These are phyloP conservation scores for Magallana angulata DNA, from an alignment of 1,140 invertebrate species.

Conservation along the genomic window DNA sequence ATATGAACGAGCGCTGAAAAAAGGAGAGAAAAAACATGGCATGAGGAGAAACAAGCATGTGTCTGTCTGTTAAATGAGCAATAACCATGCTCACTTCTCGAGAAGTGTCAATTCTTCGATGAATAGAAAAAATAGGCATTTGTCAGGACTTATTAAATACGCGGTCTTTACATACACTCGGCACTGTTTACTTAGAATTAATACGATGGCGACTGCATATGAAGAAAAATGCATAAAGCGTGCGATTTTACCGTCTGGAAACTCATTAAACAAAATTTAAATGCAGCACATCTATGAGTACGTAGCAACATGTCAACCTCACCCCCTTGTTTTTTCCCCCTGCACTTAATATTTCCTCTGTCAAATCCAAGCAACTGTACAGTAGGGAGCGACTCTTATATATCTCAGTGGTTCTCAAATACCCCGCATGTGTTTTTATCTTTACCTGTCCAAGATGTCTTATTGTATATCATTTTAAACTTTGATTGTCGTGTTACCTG, in stretches of 20 bases:
- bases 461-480: conserved; percentile 22
- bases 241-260: neutral
- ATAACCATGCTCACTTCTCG: neutral
- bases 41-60: neutral
- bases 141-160: conserved; percentile 9
- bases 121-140: neutral
- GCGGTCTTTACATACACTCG: neutral
- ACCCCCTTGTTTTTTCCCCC: neutral
- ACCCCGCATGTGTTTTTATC: conserved; percentile 4
- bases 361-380: neutral
- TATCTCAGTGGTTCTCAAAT: neutral
- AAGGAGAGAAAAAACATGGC: neutral
- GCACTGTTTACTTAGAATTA: neutral
- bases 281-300: neutral
- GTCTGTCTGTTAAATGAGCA: neutral
- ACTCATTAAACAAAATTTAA: neutral
- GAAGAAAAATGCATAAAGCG: neutral
- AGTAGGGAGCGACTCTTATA: too few relatives aligned
- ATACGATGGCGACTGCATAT: neutral
- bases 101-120: neutral
- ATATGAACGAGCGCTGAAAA: conserved; percentile 23
- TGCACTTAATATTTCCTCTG: too few relatives aligned
- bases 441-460: conserved; percentile 4
- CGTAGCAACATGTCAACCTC: neutral
- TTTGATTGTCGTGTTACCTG: conserved; percentile 13